Evolutionary conservation across 2,888 invertebrate genomes (phyloP), one percentile per base, ranked within the genome.

Genomic region (Syrista parreyssii): DNA sequence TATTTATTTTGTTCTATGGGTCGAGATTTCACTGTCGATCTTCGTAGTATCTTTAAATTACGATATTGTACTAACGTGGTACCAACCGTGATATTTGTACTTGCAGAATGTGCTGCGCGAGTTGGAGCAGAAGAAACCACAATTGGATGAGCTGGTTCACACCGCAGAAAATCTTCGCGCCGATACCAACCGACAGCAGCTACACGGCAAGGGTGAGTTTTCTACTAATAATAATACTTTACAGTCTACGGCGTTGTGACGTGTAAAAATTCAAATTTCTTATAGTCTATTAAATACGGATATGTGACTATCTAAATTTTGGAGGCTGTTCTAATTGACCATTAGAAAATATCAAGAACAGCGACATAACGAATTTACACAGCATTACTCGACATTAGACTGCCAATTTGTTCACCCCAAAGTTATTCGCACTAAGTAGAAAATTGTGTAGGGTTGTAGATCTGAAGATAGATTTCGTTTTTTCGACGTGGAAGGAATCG

Each of bases 121-220:
- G 92, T 91, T 97, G 92, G 96, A 96, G 91, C 95, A 96, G 92
- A 97, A 97, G 92, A 96, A 96, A 88, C 96, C 96, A 9, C 97
- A 97, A 92, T 92, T 97, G 90, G 96, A 96, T 92, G 96, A 97
- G 92, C 93, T 97, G 87, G 95, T 96, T 82, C 95, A 96, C 89
- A 96, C 96, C 0, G 96, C 96, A 2, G 96, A 96, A 92, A 95
- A 95, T 90, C 94, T 96, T 81, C 95, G 96, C 90, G 96, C 95
- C 76, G 96, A 96, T 85, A 95, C 95, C 84, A 96, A 96, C 91
- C 92, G 96, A 3, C 96, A 96, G 88, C 96, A 96, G 89, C 93
- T 96, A 79, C 96, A 96, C 89, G 96, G 95, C 78, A 96, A 96
- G 94, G 96, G 96, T 96, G 92, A 92, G 94, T 89, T 55, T 35